Evolutionary conservation across 37 sponge, comb jelly and placozoan species (phyloP).

Genomic region (Corticium candelabrum): DNA sequence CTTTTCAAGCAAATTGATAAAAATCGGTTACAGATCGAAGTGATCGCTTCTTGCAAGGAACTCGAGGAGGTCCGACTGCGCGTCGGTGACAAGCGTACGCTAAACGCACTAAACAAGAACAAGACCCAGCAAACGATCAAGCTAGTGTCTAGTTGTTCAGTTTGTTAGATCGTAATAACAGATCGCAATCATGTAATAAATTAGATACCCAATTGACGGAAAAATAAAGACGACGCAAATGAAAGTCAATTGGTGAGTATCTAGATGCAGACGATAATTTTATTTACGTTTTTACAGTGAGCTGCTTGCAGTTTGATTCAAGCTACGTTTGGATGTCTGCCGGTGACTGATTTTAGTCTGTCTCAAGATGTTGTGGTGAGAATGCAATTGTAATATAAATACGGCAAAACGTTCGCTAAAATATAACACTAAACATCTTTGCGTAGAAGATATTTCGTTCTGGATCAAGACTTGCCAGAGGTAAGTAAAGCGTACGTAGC

Average conservation of each 20-base stretch:
- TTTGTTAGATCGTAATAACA: too few relatives aligned
- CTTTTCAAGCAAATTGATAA: too few relatives aligned
- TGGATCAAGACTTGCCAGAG: slow-evolving; percentile 58
- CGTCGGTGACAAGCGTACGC: slow-evolving; percentile 74
- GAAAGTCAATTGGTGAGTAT: slow-evolving; percentile 90
- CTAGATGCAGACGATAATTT: not conserved
- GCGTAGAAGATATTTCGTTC: slow-evolving; percentile 66
- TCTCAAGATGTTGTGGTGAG: slow-evolving; percentile 78
- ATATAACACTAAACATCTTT: too few relatives aligned
- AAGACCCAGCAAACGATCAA: slow-evolving; percentile 74
- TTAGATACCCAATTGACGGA: slow-evolving; percentile 74
- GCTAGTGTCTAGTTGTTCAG: too few relatives aligned
- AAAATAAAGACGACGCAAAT: slow-evolving; percentile 89
- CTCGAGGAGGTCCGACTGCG: slow-evolving; percentile 85
- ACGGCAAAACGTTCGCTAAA: too few relatives aligned
- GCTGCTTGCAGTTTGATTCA: slow-evolving; percentile 66
- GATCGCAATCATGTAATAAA: too few relatives aligned
- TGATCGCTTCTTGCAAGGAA: slow-evolving; percentile 65
- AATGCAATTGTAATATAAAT: too few relatives aligned
- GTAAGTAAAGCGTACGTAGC: slow-evolving; percentile 46
- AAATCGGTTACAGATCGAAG: slow-evolving; percentile 25
- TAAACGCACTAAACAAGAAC: slow-evolving; percentile 86
- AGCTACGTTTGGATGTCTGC: slow-evolving; percentile 81
- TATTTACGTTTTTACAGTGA: not conserved
- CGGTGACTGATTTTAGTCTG: slow-evolving; percentile 80